A percentile compares a stretch with the other conserved stretches of the same genome.
Conservation (phyloP, 2,888 invertebrate species). For the Panopea generosa region DNA sequence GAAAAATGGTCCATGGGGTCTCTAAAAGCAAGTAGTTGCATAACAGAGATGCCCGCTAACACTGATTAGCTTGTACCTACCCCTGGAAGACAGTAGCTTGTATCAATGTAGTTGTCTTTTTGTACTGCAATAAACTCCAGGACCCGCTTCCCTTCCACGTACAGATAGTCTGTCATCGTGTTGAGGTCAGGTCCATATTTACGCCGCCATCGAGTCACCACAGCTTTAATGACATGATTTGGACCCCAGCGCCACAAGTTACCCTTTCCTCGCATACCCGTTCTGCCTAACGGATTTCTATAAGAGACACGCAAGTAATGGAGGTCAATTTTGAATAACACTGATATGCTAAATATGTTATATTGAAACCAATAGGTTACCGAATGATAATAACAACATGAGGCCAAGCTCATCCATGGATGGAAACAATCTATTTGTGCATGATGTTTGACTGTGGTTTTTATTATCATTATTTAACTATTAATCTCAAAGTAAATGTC, state of each 20-base stretch:
- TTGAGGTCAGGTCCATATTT: constrained; percentile 69
- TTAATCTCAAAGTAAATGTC: too few relatives aligned
- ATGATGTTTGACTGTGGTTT: too few relatives aligned
- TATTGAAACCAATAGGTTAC: too few relatives aligned
- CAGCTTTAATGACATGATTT: constrained; percentile 83
- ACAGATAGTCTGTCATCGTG: constrained; percentile 62
- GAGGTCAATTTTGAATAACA: too few relatives aligned
- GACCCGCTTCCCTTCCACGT: constrained; percentile 77
- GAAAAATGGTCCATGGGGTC: too few relatives aligned
- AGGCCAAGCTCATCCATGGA: too few relatives aligned
- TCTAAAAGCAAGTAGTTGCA: too few relatives aligned
- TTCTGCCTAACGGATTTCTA: constrained; percentile 84
- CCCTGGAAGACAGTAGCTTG: constrained; percentile 75
- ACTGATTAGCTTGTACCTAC: constrained; percentile 54
- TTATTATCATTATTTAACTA: too few relatives aligned
- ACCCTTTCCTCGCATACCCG: constrained; percentile 84
- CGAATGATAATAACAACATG: too few relatives aligned
- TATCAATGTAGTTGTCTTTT: constrained; percentile 66
- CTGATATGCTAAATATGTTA: too few relatives aligned
- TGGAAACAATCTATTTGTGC: too few relatives aligned
- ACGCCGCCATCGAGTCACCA: constrained; percentile 83
- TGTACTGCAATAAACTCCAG: constrained; percentile 78
- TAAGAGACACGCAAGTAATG: constrained; percentile 7
- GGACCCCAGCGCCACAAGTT: constrained; percentile 85
- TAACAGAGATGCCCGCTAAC: too few relatives aligned